Evolutionary conservation across 2,113 vertebrate genomes (phyloP).

Genomic region (Caracal caracal): DNA sequence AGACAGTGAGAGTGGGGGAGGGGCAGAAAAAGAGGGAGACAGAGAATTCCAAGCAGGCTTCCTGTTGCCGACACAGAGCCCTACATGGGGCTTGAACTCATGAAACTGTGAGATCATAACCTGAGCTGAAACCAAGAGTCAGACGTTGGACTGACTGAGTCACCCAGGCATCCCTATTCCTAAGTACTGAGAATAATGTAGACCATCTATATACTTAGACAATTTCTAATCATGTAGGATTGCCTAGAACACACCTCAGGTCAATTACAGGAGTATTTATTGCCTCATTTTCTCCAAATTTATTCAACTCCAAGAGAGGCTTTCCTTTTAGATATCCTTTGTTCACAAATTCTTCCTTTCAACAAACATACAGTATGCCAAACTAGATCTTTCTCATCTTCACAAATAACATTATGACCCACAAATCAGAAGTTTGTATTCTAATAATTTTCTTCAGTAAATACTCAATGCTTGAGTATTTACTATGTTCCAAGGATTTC

Average conservation of each 20-base stretch:
- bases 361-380: background rate
- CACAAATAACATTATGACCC: background rate
- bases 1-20: too few relatives aligned
- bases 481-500: background rate
- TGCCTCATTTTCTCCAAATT: background rate
- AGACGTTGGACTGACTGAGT: too few relatives aligned
- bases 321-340: background rate
- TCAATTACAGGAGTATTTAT: background rate
- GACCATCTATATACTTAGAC: background rate
- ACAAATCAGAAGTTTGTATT: background rate
- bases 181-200: background rate
- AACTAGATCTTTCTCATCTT: background rate
- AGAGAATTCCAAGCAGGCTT: too few relatives aligned
- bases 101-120: too few relatives aligned
- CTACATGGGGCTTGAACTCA: too few relatives aligned
- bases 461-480: background rate
- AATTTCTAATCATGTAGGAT: background rate
- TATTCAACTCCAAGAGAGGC: background rate
- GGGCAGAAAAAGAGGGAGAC: too few relatives aligned
- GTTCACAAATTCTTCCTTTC: background rate
- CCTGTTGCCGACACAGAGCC: too few relatives aligned
- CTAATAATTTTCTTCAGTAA: background rate
- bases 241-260: background rate
- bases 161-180: too few relatives aligned
- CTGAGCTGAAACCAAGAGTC: too few relatives aligned